Evolutionary conservation across 2,113 vertebrate species (phyloP).

Genomic region (Calypte anna): DNA sequence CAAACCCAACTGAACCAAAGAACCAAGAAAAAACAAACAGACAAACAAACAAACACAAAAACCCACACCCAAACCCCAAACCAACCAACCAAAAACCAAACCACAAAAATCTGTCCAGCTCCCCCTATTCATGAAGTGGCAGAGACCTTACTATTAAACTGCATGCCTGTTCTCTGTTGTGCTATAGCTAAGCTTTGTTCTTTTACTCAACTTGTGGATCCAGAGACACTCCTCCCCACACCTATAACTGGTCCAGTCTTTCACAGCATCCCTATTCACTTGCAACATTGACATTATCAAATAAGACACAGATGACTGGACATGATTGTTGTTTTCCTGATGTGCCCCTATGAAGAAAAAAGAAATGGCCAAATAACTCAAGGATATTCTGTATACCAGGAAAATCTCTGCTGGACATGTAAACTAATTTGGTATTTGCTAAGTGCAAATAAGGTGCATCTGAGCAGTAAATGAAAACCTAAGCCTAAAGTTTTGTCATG

Average conservation of each 20-base stretch:
- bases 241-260: neutral
- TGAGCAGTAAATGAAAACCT: neutral
- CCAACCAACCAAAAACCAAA: too few relatives aligned
- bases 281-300: neutral
- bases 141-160: too few relatives aligned
- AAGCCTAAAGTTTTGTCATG: neutral
- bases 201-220: neutral
- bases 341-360: neutral
- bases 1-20: too few relatives aligned
- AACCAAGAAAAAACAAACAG: too few relatives aligned
- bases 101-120: too few relatives aligned
- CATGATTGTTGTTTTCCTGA: neutral
- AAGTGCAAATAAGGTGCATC: neutral
- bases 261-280: rapidly evolving
- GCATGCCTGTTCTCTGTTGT: neutral
- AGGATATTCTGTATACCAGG: neutral
- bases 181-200: neutral
- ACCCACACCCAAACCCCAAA: too few relatives aligned
- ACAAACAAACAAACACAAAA: too few relatives aligned
- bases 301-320: neutral
- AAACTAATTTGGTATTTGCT: neutral
- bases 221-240: neutral
- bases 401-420: neutral
- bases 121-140: too few relatives aligned
- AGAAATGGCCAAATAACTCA: neutral